phyloP scores from a whole-genome alignment of 2,888 invertebrate genomes.

The Heliconius erato region DNA sequence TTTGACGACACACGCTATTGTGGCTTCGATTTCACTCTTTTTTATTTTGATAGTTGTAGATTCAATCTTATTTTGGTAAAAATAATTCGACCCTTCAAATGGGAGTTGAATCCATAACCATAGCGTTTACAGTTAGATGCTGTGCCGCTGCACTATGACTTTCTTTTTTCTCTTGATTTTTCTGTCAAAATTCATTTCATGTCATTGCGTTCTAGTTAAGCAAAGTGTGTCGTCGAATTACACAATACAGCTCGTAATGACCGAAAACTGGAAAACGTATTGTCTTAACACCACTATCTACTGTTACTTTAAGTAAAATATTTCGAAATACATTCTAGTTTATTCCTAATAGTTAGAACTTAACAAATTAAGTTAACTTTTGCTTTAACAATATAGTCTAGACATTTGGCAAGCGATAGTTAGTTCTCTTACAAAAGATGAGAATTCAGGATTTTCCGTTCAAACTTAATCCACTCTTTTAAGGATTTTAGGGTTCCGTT shows the following conservation, averaged over 20 bases:
- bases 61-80: too few species aligned
- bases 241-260: background rate
- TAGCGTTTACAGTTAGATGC: too few species aligned
- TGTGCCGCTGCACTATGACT: too few species aligned
- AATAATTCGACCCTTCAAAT: too few species aligned
- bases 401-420: slow-evolving; percentile 34
- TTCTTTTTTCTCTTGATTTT: too few species aligned
- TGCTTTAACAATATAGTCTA: slow-evolving; percentile 32
- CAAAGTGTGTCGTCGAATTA: too few species aligned
- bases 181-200: too few species aligned
- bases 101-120: too few species aligned
- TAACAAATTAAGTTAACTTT: slow-evolving; percentile 16
- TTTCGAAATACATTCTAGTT: background rate
- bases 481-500: slow-evolving; percentile 13
- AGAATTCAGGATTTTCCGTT: slow-evolving; percentile 6
- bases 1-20: background rate
- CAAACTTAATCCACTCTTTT: slow-evolving; percentile 36
- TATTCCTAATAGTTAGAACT: background rate
- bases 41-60: too few species aligned
- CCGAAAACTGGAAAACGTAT: background rate
- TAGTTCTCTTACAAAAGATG: slow-evolving; percentile 21
- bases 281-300: background rate
- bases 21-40: too few species aligned
- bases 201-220: too few species aligned
- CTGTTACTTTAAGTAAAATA: background rate